A percentile compares a stretch with the other conserved stretches of the same genome.
Evolutionary conservation across 2,113 vertebrate genomes (phyloP).

Genomic region (Tenrec ecaudatus): DNA sequence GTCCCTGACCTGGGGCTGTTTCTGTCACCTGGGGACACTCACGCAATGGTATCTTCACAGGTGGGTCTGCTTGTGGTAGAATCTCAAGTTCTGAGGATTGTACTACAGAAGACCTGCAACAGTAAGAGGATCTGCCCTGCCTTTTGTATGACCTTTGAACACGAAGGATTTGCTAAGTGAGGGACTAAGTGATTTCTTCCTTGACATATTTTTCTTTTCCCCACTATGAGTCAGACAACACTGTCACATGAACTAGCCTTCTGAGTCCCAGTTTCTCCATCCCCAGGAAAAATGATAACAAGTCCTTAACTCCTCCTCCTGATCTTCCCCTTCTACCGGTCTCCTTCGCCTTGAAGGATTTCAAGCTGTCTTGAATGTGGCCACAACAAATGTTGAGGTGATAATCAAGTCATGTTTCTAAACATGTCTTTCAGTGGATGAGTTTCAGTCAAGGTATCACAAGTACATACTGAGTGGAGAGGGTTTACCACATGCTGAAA

Average conservation of each 20-base stretch:
- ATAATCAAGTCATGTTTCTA: neutral
- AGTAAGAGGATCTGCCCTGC: neutral
- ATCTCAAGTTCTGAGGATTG: neutral
- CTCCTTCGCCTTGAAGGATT: neutral
- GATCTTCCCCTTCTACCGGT: neutral
- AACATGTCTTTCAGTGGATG: neutral
- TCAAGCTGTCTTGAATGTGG: neutral
- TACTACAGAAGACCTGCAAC: neutral
- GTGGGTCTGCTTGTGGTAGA: neutral
- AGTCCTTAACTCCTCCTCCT: neutral
- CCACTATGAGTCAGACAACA: neutral
- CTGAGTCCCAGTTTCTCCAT: neutral
- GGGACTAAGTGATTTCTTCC: neutral
- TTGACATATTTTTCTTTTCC: accelerated
- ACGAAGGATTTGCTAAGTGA: too few species aligned
- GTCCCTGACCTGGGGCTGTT: neutral
- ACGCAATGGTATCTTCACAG: neutral
- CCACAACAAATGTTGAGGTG: neutral
- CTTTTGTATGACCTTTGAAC: neutral
- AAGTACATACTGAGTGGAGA: neutral
- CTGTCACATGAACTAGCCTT: neutral
- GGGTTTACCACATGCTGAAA: neutral
- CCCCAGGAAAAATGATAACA: neutral
- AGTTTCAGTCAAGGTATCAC: neutral
- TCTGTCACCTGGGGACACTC: neutral